Evolutionary conservation across 2,113 vertebrate species (phyloP).

Genomic region (Macroglossus sobrinus): DNA sequence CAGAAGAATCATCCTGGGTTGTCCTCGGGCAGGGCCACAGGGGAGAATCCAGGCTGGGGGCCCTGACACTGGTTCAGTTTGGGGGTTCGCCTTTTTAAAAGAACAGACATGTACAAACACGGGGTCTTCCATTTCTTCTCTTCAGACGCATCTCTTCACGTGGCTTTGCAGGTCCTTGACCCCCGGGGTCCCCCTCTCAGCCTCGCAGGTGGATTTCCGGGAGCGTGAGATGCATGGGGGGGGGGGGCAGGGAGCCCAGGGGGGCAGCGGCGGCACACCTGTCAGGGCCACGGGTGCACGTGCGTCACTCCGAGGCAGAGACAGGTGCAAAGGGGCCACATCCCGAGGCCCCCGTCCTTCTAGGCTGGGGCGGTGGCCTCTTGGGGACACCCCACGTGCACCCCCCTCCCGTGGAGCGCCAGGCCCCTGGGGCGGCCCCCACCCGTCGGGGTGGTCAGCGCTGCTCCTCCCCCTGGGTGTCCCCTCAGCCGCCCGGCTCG

Average conservation of each 20-base stretch:
- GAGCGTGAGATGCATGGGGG: neutral
- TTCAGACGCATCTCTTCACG: neutral
- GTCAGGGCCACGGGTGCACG: neutral
- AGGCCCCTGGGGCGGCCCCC: accelerated
- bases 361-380: accelerated
- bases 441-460: neutral
- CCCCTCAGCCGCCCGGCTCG: neutral
- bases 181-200: neutral
- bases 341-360: accelerated
- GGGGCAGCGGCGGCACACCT: neutral
- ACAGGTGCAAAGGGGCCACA: neutral
- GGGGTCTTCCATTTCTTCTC: neutral
- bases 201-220: neutral
- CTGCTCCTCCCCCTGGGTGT: too few species aligned
- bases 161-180: neutral
- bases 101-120: neutral
- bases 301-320: neutral
- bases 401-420: accelerated
- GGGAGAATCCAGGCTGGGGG: neutral
- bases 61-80: neutral
- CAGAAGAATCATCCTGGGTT: neutral
- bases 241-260: too few species aligned
- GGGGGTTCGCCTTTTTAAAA: neutral
- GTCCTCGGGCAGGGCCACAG: neutral
- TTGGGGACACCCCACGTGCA: accelerated